These are phyloP conservation scores for Tetheella fluctuosa DNA, from an alignment of 2,888 invertebrate species.

Conservation along the genomic window DNA sequence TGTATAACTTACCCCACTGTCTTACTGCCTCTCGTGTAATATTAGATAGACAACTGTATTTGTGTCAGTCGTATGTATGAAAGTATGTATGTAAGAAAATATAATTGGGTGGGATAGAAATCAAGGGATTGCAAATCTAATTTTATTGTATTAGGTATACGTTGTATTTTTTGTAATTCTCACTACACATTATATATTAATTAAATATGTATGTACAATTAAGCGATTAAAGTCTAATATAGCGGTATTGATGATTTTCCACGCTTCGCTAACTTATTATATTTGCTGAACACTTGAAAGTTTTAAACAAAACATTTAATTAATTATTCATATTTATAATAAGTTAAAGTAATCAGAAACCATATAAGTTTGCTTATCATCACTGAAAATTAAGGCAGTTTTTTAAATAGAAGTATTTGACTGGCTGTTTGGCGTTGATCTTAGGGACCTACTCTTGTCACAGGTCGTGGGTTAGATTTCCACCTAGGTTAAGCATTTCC, in stretches of 20 bases:
- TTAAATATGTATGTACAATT: too few relatives aligned
- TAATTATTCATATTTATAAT: conserved; percentile 35
- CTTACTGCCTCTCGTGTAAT: conserved; percentile 72
- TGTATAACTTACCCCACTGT: conserved; percentile 75
- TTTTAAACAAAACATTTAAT: conserved; percentile 26
- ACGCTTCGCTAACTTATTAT: conserved; percentile 39
- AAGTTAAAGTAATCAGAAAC: conserved; percentile 19
- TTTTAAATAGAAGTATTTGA: too few relatives aligned
- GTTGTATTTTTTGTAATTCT: too few relatives aligned
- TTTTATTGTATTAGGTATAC: too few relatives aligned
- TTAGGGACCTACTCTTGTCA: too few relatives aligned
- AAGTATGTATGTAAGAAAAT: not conserved
- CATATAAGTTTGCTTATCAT: conserved; percentile 12
- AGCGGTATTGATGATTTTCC: conserved; percentile 33
- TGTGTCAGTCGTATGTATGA: not conserved
- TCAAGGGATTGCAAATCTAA: too few relatives aligned
- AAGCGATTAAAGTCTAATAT: conserved; percentile 17
- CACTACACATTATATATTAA: too few relatives aligned
- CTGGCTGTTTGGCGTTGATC: too few relatives aligned
- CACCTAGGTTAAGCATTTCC: too few relatives aligned
- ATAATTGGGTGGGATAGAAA: too few relatives aligned
- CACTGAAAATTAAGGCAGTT: conserved; percentile 9
- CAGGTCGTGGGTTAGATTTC: too few relatives aligned
- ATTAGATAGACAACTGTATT: conserved; percentile 34
- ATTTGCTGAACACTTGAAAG: conserved; percentile 17